Evolutionary conservation across 2,888 invertebrate species (phyloP).

Genomic region (Pollenia angustigena): DNA sequence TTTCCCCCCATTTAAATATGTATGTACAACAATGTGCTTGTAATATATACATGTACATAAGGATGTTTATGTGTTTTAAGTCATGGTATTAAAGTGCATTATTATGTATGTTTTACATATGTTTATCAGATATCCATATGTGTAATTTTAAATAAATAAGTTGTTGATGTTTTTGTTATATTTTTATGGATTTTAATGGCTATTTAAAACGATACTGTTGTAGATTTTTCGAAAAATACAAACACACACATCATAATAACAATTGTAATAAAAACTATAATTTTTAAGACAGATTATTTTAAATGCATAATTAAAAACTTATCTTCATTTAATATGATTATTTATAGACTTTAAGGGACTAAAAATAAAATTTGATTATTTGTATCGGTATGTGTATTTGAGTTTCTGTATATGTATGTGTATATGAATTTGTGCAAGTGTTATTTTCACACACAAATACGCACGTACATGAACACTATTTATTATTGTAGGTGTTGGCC

Average conservation of each 20-base stretch:
- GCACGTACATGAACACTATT: too few species aligned
- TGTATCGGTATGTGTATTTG: not conserved
- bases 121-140: slow-evolving; percentile 44
- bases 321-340: slow-evolving; percentile 52
- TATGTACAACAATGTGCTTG: not conserved
- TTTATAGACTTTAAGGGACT: slow-evolving; percentile 49
- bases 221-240: slow-evolving; percentile 10
- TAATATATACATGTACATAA: not conserved
- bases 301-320: slow-evolving; percentile 58
- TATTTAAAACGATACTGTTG: slow-evolving; percentile 56
- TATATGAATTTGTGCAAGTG: not conserved
- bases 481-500: slow-evolving; percentile 7
- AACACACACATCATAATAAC: not conserved
- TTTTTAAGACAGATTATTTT: slow-evolving; percentile 49
- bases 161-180: slow-evolving; percentile 23
- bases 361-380: slow-evolving; percentile 8
- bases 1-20: not conserved
- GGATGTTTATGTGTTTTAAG: not conserved
- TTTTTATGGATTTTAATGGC: slow-evolving; percentile 57
- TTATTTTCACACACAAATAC: not conserved
- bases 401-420: not conserved
- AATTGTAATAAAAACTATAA: slow-evolving; percentile 31
- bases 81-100: slow-evolving; percentile 45
- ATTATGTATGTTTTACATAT: slow-evolving; percentile 59
- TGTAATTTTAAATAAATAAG: slow-evolving; percentile 34